phyloP scores from a whole-genome alignment of 2,797 vertebrate genomes.

The Peromyscus eremicus region DNA sequence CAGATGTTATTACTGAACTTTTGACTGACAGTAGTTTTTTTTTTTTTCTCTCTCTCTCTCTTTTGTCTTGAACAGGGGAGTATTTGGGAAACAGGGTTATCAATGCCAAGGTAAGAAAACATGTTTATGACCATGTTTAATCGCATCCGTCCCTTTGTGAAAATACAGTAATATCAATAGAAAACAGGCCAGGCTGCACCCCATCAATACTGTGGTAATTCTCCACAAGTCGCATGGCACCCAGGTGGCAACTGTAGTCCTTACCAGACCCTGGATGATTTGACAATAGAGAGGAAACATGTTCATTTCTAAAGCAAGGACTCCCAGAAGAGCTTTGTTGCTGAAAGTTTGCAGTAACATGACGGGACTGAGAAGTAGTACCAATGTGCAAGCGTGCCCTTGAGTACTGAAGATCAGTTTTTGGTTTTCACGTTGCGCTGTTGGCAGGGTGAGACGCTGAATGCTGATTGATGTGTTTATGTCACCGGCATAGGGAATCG shows the following conservation, averaged over 20 bases:
- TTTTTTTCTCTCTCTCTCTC: constrained; percentile 41
- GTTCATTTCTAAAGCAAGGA: constrained; percentile 46
- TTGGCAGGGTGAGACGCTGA: neutral
- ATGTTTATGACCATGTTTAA: constrained; percentile 47
- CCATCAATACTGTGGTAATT: neutral
- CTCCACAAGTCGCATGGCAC: neutral
- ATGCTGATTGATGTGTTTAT: neutral
- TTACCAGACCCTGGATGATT: constrained; percentile 2
- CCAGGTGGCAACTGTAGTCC: neutral
- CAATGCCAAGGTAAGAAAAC: constrained; percentile 96
- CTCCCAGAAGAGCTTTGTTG: neutral
- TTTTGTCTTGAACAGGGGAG: constrained; percentile 93
- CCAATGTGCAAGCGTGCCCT: neutral
- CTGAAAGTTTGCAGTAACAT: neutral
- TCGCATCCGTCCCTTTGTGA: constrained; percentile 36
- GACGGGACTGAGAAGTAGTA: neutral
- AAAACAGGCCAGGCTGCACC: constrained; percentile 31
- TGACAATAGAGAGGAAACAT: neutral
- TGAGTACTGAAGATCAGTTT: neutral
- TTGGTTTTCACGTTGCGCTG: neutral
- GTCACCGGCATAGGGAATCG: neutral
- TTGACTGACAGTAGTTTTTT: constrained; percentile 54
- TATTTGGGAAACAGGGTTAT: constrained; percentile 99
- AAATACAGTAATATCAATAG: neutral
- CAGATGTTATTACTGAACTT: constrained; percentile 20